These are phyloP conservation scores for Drosophila nr. medialis DNA, from an alignment of 2,888 invertebrate genomes.

Conservation along the genomic window DNA sequence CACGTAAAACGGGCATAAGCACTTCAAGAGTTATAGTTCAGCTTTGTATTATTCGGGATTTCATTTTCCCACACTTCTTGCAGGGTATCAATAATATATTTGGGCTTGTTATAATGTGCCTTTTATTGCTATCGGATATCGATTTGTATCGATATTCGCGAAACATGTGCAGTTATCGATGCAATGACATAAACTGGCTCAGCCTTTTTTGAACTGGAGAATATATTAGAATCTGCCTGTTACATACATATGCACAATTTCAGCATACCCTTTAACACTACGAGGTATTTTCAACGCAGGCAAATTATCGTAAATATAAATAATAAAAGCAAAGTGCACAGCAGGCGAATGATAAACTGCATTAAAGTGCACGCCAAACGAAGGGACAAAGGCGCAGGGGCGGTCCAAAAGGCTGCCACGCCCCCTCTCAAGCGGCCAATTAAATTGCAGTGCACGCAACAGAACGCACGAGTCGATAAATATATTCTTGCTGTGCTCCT, in stretches of 20 bases:
- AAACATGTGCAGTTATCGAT: no score
- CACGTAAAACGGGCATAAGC: neutral
- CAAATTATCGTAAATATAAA: slow-evolving; percentile 78
- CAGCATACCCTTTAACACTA: neutral
- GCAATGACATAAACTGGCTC: no score
- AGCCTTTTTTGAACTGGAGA: no score
- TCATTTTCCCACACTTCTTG: neutral
- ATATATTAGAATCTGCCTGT: neutral
- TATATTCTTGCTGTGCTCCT: slow-evolving; percentile 37
- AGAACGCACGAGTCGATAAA: slow-evolving; percentile 79
- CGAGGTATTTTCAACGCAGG: slow-evolving; percentile 24
- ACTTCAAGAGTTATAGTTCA: neutral
- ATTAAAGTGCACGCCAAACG: slow-evolving; percentile 73
- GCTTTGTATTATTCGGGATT: neutral
- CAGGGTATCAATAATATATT: no score
- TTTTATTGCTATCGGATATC: no score
- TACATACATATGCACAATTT: neutral
- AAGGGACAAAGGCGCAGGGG: slow-evolving; percentile 12
- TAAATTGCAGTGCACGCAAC: slow-evolving; percentile 78
- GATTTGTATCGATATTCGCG: no score
- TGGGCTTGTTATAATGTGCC: no score
- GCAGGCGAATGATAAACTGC: slow-evolving; percentile 71
- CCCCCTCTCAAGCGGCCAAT: slow-evolving; percentile 51
- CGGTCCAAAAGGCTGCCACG: slow-evolving; percentile 46
- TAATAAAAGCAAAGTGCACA: slow-evolving; percentile 75